These are phyloP conservation scores for Scarus forsteni DNA, from an alignment of 2,797 vertebrate species.

Conservation along the genomic window DNA sequence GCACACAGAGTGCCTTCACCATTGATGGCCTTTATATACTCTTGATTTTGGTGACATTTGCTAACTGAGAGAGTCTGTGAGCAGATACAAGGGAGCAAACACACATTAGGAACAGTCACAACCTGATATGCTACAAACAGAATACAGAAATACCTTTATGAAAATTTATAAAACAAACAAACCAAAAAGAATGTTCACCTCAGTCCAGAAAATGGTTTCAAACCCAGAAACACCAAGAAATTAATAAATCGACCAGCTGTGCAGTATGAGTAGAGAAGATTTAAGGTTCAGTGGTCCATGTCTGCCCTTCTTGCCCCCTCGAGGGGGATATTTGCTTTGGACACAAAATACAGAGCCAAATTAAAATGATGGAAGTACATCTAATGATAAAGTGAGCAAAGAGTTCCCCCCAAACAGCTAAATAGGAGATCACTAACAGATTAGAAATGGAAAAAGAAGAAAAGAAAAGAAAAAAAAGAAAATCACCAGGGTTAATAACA, in stretches of 20 bases:
- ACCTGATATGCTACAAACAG: conserved; percentile 16
- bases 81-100: neutral
- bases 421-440: conserved; percentile 77
- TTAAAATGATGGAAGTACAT: conserved; percentile 70
- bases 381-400: conserved; percentile 75
- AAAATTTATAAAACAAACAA: conserved; percentile 19
- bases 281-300: conserved; percentile 72
- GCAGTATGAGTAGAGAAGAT: conserved; percentile 60
- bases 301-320: conserved; percentile 58
- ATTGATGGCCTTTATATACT: conserved; percentile 52
- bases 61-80: conserved; percentile 40
- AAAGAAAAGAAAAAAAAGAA: conserved; percentile 40
- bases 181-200: neutral
- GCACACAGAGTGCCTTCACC: conserved; percentile 22
- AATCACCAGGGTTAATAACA: conserved; percentile 78
- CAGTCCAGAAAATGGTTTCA: conserved; percentile 15
- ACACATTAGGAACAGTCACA: conserved; percentile 19
- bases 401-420: conserved; percentile 68
- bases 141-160: conserved; percentile 24
- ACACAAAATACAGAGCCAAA: conserved; percentile 64
- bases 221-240: conserved; percentile 58
- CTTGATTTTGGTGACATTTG: conserved; percentile 61
- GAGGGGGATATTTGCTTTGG: conserved; percentile 58
- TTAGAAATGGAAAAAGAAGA: conserved; percentile 69
- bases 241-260: conserved; percentile 81